phyloP scores from a whole-genome alignment of 2,888 invertebrate species.

The Chrysina gloriosa region DNA sequence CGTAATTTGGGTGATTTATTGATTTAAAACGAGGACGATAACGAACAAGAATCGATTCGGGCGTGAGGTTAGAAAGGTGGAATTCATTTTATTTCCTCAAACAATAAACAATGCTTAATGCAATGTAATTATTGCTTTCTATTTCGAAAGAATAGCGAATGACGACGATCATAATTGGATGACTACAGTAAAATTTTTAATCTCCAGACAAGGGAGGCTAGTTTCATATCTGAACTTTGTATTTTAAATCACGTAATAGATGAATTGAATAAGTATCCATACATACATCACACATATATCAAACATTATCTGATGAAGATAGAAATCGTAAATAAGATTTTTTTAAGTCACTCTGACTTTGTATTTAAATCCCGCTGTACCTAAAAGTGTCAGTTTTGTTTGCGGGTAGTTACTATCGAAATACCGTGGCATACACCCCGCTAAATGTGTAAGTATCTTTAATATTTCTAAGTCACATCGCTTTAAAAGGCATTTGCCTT shows the following conservation, averaged over 20 bases:
- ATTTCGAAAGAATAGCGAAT: no score
- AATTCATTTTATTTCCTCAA: not conserved
- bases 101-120: no score
- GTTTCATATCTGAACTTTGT: not conserved
- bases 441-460: no score
- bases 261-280: not conserved
- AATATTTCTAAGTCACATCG: no score
- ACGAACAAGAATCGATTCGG: no score
- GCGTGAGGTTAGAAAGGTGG: no score
- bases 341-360: not conserved
- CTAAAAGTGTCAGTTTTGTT: not conserved
- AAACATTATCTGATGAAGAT: constrained; percentile 13
- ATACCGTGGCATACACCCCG: not conserved
- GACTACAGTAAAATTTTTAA: not conserved
- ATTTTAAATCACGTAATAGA: constrained; percentile 17
- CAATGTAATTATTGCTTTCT: no score
- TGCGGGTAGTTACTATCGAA: not conserved
- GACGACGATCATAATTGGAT: not conserved
- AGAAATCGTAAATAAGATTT: constrained; percentile 8
- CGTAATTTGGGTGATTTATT: no score
- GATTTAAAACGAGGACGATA: no score
- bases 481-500: no score
- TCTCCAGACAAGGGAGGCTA: not conserved
- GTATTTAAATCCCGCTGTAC: not conserved
- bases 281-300: not conserved